Evolutionary conservation across 2,797 vertebrate species (phyloP), one percentile per base, ranked within the genome.

Genomic region (Sorex maritimensis): DNA sequence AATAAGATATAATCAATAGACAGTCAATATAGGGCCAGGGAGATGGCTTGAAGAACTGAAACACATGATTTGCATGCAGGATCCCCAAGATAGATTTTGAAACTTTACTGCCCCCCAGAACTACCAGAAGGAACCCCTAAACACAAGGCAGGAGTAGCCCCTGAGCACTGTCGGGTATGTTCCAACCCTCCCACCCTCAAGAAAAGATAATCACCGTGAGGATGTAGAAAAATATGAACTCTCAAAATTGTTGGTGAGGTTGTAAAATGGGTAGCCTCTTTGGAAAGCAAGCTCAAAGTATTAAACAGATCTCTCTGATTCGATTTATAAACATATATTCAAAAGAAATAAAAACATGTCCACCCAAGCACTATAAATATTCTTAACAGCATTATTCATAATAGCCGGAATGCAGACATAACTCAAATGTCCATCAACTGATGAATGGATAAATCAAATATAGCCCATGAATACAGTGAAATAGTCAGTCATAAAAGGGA

Each of bases 281-380:
- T 52, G 61, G 58, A 75, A 94, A 92, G 81, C 2, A 82, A 65
- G 19, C 23, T 88, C 14, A 21, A 52, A 12, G 67, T 93, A 34
- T 69, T 69, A 75, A 88, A 93, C 75, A 83, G 52, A 93, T 52
- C 83, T 92, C 41, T 61, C 72, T 38, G 23, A 78, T 44, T 93
- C 21, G 41, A 77, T 65, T 80, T 67, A 41, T 65, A 67, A 6
- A 55, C 8, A 49, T 26, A 49, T 24, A 49, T 34, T 17, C 28
- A n/a, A 72, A 24, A 83, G 28, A 80, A 86, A 58, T 80, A 38
- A 88, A 90, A 52, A 44, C 19, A 38, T 38, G 73, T n/a, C 41
- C 58, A 61, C 21, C 58, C 58, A 61, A 61, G 58, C 17, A 61
- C 58, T 61, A 23, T 61, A 61, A 69, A 89, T n/a, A 92, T 71